Evolutionary conservation across 53 echinoderm and acorn worm genomes (phyloP), one percentile per base, ranked within the genome.

Genomic region (Crossaster papposus): DNA sequence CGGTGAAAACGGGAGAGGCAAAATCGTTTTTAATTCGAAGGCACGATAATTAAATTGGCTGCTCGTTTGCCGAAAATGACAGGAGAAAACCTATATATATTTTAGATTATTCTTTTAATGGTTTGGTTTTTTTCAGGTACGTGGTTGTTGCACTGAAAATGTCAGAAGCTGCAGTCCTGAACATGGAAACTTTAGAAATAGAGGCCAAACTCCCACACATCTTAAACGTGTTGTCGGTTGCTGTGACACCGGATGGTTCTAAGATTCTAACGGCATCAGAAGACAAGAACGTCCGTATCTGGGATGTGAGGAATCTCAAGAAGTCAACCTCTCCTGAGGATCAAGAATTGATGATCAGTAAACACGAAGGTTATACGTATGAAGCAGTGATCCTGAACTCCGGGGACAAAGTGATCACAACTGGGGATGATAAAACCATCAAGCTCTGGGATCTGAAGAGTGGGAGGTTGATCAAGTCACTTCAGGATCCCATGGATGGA

Each of bases 221-320:
- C 51, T 30, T 70, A 17, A 72, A 80, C 10, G 81, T 81, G 14
- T 32, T 28, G 53, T 54, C 81, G 32, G 36, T 81, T 2, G 82
- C 81, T 30, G 55, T 90, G 23, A 72, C 90, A 0, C 54, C 74
- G 10, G 90, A 90, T 71, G 62, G 90, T 22, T 79, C 90, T 14
- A 71, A 82, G 51, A 30, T 73, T 30, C 90, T 91, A 33, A 91
- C 91, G 0, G 91, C 79, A 15, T 91, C 87, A 6, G 80, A 79
- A 29, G 91, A 91, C 77, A 91, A 86, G 79, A 91, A 79, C 80
- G 79, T 91, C 71, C 78, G 85, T 20, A 85, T 91, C 22, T 91
- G 91, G 91, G 85, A 91, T 31, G 36, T 91, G 4, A 29, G 35
- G 14, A 68, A 68, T 34, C 70, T 81, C 0, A 80, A 72, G 71